Conservation (phyloP, 2,113 vertebrate species). For the Oceanodroma tethys region DNA sequence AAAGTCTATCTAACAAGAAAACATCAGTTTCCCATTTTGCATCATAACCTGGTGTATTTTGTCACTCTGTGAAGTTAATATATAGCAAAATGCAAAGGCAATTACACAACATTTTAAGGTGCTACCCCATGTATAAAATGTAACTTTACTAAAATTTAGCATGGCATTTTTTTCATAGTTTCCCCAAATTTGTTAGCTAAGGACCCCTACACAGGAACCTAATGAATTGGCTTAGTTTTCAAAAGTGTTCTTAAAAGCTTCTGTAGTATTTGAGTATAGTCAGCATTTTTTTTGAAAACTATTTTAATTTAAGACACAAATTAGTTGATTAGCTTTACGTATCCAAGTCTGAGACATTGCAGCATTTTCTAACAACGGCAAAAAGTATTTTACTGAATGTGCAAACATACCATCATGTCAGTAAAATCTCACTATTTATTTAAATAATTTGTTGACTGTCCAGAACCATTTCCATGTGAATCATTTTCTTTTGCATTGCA, state of each 20-base stretch:
- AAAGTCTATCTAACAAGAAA: background rate
- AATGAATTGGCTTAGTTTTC: background rate
- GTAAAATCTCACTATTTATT: background rate
- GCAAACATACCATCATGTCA: background rate
- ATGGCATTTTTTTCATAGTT: background rate
- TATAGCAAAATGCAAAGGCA: background rate
- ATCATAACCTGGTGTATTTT: background rate
- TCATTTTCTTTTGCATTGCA: background rate
- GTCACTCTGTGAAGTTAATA: background rate
- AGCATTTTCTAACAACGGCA: background rate
- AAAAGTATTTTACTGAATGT: background rate
- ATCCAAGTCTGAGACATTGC: background rate
- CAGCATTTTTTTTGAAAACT: background rate
- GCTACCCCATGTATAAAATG: background rate
- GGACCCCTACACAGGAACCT: background rate
- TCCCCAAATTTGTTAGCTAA: background rate
- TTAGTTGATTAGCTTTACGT: background rate
- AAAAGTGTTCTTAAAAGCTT: background rate
- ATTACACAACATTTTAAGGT: background rate
- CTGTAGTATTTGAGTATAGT: background rate
- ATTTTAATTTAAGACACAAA: background rate
- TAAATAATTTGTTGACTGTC: background rate
- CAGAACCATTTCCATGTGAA: background rate
- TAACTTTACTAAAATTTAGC: background rate
- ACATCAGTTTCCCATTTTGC: background rate